phyloP scores from a whole-genome alignment of 2,113 vertebrate genomes.

The Haliaeetus leucogaster region DNA sequence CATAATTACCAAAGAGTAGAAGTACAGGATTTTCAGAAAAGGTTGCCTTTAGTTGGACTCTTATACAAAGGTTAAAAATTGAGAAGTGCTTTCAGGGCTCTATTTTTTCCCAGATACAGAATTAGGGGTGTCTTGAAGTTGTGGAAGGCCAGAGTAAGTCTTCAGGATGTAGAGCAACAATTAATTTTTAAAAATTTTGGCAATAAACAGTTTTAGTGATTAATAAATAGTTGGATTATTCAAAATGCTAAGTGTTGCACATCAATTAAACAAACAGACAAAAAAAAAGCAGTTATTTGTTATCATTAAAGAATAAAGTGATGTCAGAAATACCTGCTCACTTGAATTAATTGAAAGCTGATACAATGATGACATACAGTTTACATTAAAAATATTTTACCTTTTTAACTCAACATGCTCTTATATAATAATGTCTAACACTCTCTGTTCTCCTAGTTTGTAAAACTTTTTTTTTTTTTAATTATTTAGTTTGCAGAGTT shows the following conservation, averaged over 20 bases:
- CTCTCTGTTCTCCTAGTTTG: neutral
- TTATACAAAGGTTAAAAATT: neutral
- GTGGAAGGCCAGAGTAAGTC: neutral
- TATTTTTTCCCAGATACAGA: neutral
- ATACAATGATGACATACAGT: neutral
- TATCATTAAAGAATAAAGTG: neutral
- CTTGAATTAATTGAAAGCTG: neutral
- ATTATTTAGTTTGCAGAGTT: conserved; percentile 93
- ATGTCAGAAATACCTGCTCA: neutral
- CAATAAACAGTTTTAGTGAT: neutral
- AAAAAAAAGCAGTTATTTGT: neutral
- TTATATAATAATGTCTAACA: neutral
- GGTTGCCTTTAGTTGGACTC: neutral
- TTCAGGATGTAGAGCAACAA: neutral
- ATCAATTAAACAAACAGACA: neutral
- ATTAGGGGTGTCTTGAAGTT: neutral
- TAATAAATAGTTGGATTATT: neutral
- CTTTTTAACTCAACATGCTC: neutral
- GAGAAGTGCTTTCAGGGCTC: neutral
- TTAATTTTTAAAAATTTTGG: neutral
- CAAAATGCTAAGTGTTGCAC: neutral
- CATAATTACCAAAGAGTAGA: neutral
- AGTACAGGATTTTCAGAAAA: neutral
- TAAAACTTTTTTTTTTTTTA: neutral
- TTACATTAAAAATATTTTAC: neutral